A percentile compares a stretch with the other conserved stretches of the same genome.
phyloP scores from a whole-genome alignment of 2,113 vertebrate genomes.

The Trichomycterus rosablanca region DNA sequence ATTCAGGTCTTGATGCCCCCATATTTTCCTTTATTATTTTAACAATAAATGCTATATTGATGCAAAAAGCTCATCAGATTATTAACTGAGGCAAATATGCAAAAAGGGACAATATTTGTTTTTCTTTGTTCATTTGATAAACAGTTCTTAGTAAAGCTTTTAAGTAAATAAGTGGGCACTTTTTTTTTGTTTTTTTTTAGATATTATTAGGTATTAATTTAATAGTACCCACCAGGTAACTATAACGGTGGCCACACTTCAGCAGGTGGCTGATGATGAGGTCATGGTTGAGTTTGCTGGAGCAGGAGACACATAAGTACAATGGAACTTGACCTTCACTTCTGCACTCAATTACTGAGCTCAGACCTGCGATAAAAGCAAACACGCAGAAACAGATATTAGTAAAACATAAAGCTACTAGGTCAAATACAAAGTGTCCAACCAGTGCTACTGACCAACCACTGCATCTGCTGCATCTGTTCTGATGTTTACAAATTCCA shows the following conservation, averaged over 20 bases:
- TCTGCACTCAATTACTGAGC: slow-evolving; percentile 28
- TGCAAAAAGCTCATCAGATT: too few relatives aligned
- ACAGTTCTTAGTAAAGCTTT: too few relatives aligned
- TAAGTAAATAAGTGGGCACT: too few relatives aligned
- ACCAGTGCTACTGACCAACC: slow-evolving; percentile 33
- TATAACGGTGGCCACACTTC: slow-evolving; percentile 22
- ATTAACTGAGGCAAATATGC: too few relatives aligned
- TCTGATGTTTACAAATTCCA: not conserved
- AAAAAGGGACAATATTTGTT: too few relatives aligned
- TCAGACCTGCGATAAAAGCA: slow-evolving; percentile 15
- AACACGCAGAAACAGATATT: not conserved
- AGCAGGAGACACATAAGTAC: slow-evolving; percentile 39
- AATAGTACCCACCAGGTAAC: slow-evolving; percentile 22
- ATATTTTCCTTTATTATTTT: too few relatives aligned
- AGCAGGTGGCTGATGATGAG: slow-evolving; percentile 27
- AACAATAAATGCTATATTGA: too few relatives aligned
- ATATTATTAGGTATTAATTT: too few relatives aligned
- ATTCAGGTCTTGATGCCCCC: too few relatives aligned
- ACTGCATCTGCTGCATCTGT: slow-evolving; percentile 20
- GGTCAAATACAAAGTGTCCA: not conserved
- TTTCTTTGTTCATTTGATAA: too few relatives aligned
- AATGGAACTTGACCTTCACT: slow-evolving; percentile 23
- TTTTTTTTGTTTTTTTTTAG: too few relatives aligned
- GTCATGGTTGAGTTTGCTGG: slow-evolving; percentile 4
- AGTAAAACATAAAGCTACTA: not conserved